These are phyloP conservation scores for Dinoponera quadriceps DNA, from an alignment of 1,140 invertebrate genomes.

Conservation along the genomic window DNA sequence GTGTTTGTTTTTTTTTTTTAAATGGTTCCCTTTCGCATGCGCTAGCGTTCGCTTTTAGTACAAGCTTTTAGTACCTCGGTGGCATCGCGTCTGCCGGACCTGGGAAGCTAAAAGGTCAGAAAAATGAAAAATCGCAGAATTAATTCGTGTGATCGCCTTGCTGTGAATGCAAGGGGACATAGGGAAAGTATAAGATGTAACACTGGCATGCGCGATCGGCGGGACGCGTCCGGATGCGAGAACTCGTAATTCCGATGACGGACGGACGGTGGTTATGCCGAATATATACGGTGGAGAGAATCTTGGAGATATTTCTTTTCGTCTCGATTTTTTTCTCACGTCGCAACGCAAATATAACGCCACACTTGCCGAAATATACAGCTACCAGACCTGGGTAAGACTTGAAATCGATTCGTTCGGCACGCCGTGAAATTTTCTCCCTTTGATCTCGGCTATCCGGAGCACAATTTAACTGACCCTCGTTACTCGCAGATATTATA, in stretches of 20 bases:
- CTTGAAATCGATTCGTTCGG: not conserved
- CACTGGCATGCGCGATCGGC: constrained; percentile 71
- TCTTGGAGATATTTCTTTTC: not conserved
- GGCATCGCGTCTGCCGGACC: constrained; percentile 86
- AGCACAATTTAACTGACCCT: not conserved
- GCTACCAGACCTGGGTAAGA: constrained; percentile 62
- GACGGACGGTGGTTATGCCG: not conserved
- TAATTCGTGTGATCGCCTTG: constrained; percentile 78
- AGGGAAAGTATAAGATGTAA: constrained; percentile 85
- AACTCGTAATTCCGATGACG: not conserved
- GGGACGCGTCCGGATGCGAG: not conserved
- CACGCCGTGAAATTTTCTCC: not conserved
- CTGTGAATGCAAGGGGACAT: constrained; percentile 61
- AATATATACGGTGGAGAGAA: constrained; percentile 15
- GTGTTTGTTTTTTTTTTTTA: constrained; percentile 52
- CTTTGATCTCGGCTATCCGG: not conserved
- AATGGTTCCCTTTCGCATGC: constrained; percentile 71
- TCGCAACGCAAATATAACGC: constrained; percentile 67
- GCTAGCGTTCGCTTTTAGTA: constrained; percentile 73
- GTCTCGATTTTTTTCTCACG: constrained; percentile 16
- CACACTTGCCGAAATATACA: constrained; percentile 62
- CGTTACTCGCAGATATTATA: not conserved
- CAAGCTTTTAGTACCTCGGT: constrained; percentile 84
- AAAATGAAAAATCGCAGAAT: constrained; percentile 84
- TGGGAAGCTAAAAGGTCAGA: constrained; percentile 86